Conservation (phyloP, 2,888 invertebrate species). For the Melanchra persicariae region DNA sequence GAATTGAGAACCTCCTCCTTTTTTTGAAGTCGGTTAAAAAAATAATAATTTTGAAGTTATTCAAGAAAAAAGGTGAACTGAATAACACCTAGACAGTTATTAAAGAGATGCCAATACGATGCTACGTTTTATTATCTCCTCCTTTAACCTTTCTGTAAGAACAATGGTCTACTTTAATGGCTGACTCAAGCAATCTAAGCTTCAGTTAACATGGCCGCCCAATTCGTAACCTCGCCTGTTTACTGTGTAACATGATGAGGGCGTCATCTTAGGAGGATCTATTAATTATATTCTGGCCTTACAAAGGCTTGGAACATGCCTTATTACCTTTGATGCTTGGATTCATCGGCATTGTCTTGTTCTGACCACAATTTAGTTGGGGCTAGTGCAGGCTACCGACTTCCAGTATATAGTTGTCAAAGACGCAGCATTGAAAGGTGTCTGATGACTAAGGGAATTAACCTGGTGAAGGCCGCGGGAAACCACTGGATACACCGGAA, state of each 20-base stretch:
- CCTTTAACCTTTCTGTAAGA: not conserved
- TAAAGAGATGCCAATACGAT: not conserved
- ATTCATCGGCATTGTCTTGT: too few species aligned
- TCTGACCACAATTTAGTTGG: not conserved
- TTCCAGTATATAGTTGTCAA: too few species aligned
- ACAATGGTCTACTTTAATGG: constrained; percentile 15
- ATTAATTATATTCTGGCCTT: constrained; percentile 4
- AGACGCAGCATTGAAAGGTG: too few species aligned
- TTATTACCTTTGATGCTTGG: not conserved
- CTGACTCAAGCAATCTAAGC: not conserved
- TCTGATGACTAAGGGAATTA: too few species aligned
- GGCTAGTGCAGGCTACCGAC: too few species aligned
- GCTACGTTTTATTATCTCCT: not conserved
- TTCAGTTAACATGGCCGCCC: not conserved
- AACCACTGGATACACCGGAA: too few species aligned
- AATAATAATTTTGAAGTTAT: too few species aligned
- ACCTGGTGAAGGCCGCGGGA: too few species aligned
- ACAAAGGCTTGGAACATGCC: not conserved
- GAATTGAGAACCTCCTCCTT: too few species aligned
- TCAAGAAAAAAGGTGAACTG: too few species aligned
- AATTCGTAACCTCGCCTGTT: constrained; percentile 9
- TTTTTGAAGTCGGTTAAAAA: too few species aligned
- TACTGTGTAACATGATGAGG: not conserved
- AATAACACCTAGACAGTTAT: not conserved
- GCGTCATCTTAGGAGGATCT: constrained; percentile 17